Evolutionary conservation across 2,888 invertebrate species (phyloP).

Genomic region (Macaria notata): DNA sequence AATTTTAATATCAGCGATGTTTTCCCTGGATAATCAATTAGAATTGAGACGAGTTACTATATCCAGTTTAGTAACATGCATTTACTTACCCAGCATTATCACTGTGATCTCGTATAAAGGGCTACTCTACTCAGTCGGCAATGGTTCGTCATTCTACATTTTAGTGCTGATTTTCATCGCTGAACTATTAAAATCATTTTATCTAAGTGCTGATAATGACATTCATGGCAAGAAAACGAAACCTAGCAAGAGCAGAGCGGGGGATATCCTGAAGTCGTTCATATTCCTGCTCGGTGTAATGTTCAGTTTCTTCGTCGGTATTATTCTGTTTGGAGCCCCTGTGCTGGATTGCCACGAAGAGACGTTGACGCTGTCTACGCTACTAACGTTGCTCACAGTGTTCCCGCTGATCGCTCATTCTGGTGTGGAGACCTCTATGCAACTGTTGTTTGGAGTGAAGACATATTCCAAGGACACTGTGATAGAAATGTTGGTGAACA

Average conservation of each 20-base stretch:
- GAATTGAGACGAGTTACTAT: conserved; percentile 69
- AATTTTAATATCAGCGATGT: conserved; percentile 45
- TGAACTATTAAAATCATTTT: conserved; percentile 81
- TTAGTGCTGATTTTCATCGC: conserved; percentile 68
- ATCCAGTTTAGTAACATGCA: conserved; percentile 82
- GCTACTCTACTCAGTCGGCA: conserved; percentile 83
- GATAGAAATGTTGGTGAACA: conserved; percentile 81
- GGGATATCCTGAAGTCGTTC: conserved; percentile 77
- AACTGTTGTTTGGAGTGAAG: conserved; percentile 78
- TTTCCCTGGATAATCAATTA: conserved; percentile 63
- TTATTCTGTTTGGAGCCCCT: conserved; percentile 87
- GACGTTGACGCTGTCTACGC: conserved; percentile 85
- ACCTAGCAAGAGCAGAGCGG: conserved; percentile 62
- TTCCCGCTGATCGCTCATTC: conserved; percentile 84
- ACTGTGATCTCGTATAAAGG: conserved; percentile 81
- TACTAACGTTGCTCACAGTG: conserved; percentile 84
- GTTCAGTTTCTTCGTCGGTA: conserved; percentile 80
- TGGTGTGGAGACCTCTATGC: conserved; percentile 81
- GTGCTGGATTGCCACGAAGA: conserved; percentile 84
- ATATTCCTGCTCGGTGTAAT: conserved; percentile 70
- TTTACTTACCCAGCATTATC: conserved; percentile 83
- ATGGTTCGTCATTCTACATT: conserved; percentile 73
- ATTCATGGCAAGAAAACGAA: conserved; percentile 63
- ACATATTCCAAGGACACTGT: conserved; percentile 75
- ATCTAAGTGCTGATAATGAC: conserved; percentile 58